Percentiles rank a stretch among this genome's conserved stretches.
Conservation (phyloP, 2,888 invertebrate species). For the Drosophila pegasa region DNA sequence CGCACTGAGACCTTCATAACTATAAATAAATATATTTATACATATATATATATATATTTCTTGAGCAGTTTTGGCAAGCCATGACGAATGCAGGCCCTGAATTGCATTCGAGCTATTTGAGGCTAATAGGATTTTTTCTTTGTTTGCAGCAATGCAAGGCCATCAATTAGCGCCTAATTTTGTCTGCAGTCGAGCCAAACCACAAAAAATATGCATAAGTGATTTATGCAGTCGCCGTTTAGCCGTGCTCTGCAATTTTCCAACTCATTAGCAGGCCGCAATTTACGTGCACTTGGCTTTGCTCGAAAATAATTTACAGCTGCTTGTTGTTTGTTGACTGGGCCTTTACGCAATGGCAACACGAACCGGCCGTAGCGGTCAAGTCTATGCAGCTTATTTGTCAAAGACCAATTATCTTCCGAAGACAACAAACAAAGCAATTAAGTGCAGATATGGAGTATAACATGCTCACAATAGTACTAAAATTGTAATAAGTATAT, state of each 20-base stretch:
- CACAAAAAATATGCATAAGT: conserved; percentile 64
- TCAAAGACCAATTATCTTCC: background rate
- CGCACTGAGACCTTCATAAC: conserved; percentile 40
- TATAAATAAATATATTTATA: conserved; percentile 12
- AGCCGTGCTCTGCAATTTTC: conserved; percentile 60
- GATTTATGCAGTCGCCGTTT: conserved; percentile 63
- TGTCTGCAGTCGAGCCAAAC: conserved; percentile 25
- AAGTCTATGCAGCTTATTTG: background rate
- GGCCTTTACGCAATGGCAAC: conserved; percentile 6
- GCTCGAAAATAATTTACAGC: conserved; percentile 27
- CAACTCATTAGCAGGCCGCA: conserved; percentile 64
- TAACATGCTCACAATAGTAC: too few relatives aligned
- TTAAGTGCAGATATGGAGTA: background rate
- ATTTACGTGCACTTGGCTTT: conserved; percentile 54
- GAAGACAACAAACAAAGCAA: fast-evolving
- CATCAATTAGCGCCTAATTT: conserved; percentile 64
- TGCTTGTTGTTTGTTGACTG: conserved; percentile 10
- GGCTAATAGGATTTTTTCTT: conserved; percentile 45
- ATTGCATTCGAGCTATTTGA: conserved; percentile 58
- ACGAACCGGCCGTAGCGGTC: background rate
- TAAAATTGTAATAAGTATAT: too few relatives aligned
- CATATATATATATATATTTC: conserved; percentile 15
- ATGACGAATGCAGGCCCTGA: conserved; percentile 66
- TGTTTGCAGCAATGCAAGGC: conserved; percentile 48
- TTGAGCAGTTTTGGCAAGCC: conserved; percentile 51